Base-by-base conservation (phyloP, 2,888 invertebrate genomes). In the Oxycera nigricornis region DNA sequence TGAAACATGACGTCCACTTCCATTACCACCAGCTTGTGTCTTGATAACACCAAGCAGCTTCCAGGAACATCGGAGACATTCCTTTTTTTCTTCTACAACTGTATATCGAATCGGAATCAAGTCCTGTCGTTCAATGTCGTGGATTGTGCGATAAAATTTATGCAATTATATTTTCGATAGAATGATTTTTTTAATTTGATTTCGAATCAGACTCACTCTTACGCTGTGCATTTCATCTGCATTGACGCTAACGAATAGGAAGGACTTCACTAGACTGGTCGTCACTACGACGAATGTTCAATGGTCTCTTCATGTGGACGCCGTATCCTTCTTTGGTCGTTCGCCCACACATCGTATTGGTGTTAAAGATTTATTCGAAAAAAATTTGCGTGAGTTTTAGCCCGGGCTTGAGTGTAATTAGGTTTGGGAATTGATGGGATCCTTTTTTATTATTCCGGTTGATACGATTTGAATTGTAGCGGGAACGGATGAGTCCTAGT, bases 341-440 rank as follows among this genome's bases (percentile, higher is more conserved):
- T n/a, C n/a, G n/a, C n/a, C n/a, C n/a, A n/a, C n/a, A n/a, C n/a
- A n/a, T n/a, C n/a, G n/a, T n/a, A n/a, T n/a, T n/a, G n/a, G n/a
- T n/a, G n/a, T n/a, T n/a, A n/a, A 28, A 41, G 3, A 65, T 41
- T 59, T 39, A 65, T 65, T 62, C 3, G 57, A 31, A 11, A 22
- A 62, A 35, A 20, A 35, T 31, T 41, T 65, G 65, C 65, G 65
- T 41, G 65, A 65, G 41, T 65, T 65, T 65, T 65, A 65, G 65
- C 24, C 41, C 24, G 24, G 24, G 65, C 65, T 4, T 1, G 28
- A 3, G 26, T 74, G 74, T 74, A 74, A 74, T 74, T 74, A 74
- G 74, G 68, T 70, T 68, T 68, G 61, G 74, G 59, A 70, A 70
- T 68, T 68, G 74, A 74, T 74, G 70, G 57, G 59, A 59, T 74